These are phyloP conservation scores for Setipinna tenuifilis DNA, from an alignment of 2,797 vertebrate genomes.

Conservation along the genomic window DNA sequence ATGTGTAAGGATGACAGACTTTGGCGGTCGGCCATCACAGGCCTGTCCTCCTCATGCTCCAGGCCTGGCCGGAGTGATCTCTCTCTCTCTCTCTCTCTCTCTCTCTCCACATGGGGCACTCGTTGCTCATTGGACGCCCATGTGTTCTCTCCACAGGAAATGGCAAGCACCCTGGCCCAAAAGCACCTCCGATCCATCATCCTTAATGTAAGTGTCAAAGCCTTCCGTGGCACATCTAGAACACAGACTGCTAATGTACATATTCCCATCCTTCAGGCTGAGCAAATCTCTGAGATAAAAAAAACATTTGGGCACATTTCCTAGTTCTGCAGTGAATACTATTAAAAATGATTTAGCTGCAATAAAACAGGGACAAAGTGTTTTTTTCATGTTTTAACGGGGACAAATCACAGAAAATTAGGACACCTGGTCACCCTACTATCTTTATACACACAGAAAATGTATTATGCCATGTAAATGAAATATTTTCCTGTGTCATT, in stretches of 20 bases:
- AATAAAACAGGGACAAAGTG: not conserved
- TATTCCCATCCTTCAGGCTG: not conserved
- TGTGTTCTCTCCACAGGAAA: slow-evolving; percentile 81
- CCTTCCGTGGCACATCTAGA: not conserved
- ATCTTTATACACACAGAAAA: too few relatives aligned
- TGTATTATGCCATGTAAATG: not conserved
- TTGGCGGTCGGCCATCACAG: not conserved
- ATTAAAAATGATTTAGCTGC: not conserved
- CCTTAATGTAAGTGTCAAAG: slow-evolving; percentile 80
- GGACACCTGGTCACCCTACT: too few relatives aligned
- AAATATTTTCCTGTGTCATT: not conserved
- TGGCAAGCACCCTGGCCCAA: slow-evolving; percentile 95
- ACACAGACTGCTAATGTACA: not conserved
- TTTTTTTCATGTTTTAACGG: too few relatives aligned
- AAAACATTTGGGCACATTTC: too few relatives aligned
- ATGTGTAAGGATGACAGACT: not conserved
- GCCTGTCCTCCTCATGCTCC: not conserved
- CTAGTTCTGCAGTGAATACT: too few relatives aligned
- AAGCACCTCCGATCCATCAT: slow-evolving; percentile 94
- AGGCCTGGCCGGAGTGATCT: slow-evolving; percentile 10
- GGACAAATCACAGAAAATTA: too few relatives aligned
- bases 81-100: not conserved
- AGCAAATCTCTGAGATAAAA: too few relatives aligned
- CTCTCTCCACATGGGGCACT: not conserved
- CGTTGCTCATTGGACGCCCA: slow-evolving; percentile 49